phyloP scores from a whole-genome alignment of 2,113 vertebrate genomes.

The Amblyornis subalaris region DNA sequence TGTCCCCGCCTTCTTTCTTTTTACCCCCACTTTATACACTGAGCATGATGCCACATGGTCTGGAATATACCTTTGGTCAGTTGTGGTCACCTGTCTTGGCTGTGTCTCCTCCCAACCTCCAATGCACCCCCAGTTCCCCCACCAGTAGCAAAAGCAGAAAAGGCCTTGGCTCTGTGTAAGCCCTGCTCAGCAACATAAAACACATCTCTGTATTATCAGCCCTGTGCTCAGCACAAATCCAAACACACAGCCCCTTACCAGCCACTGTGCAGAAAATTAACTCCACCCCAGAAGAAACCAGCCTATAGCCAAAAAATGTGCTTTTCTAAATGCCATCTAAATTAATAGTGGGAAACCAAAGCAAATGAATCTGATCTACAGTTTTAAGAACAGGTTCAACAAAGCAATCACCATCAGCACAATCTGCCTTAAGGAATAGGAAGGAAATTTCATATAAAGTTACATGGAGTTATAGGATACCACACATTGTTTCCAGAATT shows the following conservation, averaged over 20 bases:
- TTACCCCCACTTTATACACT: too few species aligned
- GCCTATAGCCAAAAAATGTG: neutral
- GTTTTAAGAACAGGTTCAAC: neutral
- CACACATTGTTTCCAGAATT: neutral
- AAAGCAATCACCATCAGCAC: neutral
- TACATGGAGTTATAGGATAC: neutral
- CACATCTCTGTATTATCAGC: neutral
- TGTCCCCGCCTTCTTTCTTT: neutral
- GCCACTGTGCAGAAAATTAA: accelerated
- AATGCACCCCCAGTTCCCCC: neutral
- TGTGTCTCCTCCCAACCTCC: accelerated
- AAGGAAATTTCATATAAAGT: neutral
- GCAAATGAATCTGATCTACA: neutral
- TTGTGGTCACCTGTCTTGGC: neutral
- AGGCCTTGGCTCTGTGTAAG: neutral
- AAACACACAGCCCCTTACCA: neutral
- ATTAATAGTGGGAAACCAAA: neutral
- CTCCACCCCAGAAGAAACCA: neutral
- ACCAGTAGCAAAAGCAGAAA: neutral
- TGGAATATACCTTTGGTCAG: neutral
- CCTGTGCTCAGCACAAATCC: neutral
- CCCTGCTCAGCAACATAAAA: neutral
- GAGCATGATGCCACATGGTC: neutral
- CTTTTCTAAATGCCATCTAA: neutral
- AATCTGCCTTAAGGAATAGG: neutral